Evolutionary conservation across 2,797 vertebrate genomes (phyloP).

Genomic region (Alcedo atthis): DNA sequence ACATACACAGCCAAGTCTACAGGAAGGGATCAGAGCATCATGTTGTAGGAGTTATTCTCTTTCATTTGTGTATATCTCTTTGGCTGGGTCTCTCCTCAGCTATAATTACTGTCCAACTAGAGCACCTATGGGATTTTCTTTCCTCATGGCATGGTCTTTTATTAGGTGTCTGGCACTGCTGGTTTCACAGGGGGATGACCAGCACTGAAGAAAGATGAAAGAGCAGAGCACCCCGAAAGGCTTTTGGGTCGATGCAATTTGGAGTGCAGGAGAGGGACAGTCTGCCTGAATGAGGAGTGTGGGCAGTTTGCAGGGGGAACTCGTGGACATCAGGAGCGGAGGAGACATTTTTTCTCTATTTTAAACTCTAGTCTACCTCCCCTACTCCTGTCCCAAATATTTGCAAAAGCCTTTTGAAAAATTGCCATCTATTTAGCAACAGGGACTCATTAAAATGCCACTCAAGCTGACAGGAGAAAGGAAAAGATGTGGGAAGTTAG

Average conservation of each 20-base stretch:
- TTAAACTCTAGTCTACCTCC: background rate
- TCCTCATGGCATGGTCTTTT: background rate
- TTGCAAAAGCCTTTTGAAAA: background rate
- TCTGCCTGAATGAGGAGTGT: background rate
- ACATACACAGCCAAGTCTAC: background rate
- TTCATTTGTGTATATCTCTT: background rate
- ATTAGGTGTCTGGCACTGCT: background rate
- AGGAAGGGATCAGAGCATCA: background rate
- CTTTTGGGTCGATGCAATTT: background rate
- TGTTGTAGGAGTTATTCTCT: background rate
- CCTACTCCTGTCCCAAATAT: background rate
- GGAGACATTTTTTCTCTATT: background rate
- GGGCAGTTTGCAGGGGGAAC: background rate
- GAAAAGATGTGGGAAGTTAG: background rate
- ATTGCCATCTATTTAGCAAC: background rate
- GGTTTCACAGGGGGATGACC: background rate
- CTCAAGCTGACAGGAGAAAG: background rate
- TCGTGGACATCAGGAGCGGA: rapidly evolving
- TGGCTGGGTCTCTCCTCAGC: background rate
- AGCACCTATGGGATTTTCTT: background rate
- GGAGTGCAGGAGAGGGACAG: background rate
- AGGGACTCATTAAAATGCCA: background rate
- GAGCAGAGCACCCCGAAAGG: background rate
- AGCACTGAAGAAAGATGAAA: background rate
- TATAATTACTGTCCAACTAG: background rate